Evolutionary conservation across 2,888 invertebrate species (phyloP).

Genomic region (Drosophila austrosaltans): DNA sequence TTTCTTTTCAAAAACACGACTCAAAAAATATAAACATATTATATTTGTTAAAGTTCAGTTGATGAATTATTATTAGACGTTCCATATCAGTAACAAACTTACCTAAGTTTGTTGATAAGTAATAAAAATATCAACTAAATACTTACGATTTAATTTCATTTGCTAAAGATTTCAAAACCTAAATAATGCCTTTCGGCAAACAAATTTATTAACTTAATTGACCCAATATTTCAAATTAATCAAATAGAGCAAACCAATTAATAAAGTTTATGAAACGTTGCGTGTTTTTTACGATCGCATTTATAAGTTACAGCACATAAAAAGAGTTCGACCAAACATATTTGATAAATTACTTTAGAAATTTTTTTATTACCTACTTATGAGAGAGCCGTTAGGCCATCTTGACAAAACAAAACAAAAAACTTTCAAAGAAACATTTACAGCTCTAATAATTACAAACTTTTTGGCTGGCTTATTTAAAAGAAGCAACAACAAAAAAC

Average conservation of each 20-base stretch:
- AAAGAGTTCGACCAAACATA: slow-evolving; percentile 9
- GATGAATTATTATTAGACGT: too few species aligned
- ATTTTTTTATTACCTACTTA: slow-evolving; percentile 18
- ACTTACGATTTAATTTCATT: too few species aligned
- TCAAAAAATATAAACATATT: too few species aligned
- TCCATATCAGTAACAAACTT: too few species aligned
- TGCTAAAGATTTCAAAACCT: too few species aligned
- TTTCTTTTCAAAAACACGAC: too few species aligned
- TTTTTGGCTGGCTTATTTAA: slow-evolving; percentile 35
- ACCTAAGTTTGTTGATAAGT: too few species aligned
- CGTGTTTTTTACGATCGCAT: slow-evolving; percentile 7
- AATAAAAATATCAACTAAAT: too few species aligned
- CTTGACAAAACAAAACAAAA: slow-evolving; percentile 1
- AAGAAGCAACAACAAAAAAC: slow-evolving; percentile 25
- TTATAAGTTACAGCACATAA: slow-evolving; percentile 6
- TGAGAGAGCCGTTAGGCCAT: neutral
- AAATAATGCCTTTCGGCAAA: neutral
- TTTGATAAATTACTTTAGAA: slow-evolving; percentile 2
- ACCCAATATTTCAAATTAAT: neutral
- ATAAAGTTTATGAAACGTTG: neutral
- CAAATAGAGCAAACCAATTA: slow-evolving; percentile 5
- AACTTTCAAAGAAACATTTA: slow-evolving; percentile 40
- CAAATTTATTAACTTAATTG: slow-evolving; percentile 2
- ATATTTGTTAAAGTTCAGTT: too few species aligned
- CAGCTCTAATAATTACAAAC: slow-evolving; percentile 41